Evolutionary conservation across 2,113 vertebrate genomes (phyloP).

Genomic region (Brachyhypopomus gauderio): DNA sequence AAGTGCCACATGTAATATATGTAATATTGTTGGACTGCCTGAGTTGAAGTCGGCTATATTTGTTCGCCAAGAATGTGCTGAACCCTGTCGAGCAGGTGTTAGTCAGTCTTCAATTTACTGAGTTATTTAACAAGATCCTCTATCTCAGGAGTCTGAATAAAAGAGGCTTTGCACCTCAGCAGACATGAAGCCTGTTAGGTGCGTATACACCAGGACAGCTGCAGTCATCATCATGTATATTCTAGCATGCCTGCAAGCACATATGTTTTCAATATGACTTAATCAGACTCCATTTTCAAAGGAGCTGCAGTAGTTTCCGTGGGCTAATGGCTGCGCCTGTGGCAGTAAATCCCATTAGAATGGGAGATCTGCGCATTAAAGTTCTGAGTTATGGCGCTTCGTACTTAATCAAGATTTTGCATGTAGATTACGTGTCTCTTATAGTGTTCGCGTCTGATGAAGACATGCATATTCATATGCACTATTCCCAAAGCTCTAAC

Average conservation of each 20-base stretch:
- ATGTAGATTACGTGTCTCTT: slow-evolving; percentile 10
- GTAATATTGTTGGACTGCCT: slow-evolving; percentile 68
- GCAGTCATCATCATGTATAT: slow-evolving; percentile 42
- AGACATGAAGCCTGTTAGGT: not conserved
- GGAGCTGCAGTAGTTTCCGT: slow-evolving; percentile 33
- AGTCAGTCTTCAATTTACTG: slow-evolving; percentile 65
- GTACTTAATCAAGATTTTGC: slow-evolving; percentile 32
- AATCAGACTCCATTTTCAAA: slow-evolving; percentile 41
- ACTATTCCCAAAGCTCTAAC: not conserved
- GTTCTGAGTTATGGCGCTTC: slow-evolving; percentile 2
- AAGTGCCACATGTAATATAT: slow-evolving; percentile 67
- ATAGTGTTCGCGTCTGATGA: slow-evolving; percentile 2
- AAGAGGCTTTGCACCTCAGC: slow-evolving; percentile 4
- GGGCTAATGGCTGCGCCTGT: slow-evolving; percentile 33
- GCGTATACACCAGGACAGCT: slow-evolving; percentile 27
- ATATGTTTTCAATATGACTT: slow-evolving; percentile 35
- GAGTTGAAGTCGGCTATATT: slow-evolving; percentile 64
- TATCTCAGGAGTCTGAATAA: slow-evolving; percentile 50
- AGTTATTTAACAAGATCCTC: slow-evolving; percentile 65
- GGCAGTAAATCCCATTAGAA: slow-evolving; percentile 43
- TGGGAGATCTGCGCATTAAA: slow-evolving; percentile 31
- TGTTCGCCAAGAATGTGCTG: slow-evolving; percentile 65
- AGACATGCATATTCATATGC: not conserved
- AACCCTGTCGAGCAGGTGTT: slow-evolving; percentile 69
- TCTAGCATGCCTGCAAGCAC: slow-evolving; percentile 20